Conservation (phyloP, 2,888 invertebrate genomes). For the Dicyrtomina minuta region DNA sequence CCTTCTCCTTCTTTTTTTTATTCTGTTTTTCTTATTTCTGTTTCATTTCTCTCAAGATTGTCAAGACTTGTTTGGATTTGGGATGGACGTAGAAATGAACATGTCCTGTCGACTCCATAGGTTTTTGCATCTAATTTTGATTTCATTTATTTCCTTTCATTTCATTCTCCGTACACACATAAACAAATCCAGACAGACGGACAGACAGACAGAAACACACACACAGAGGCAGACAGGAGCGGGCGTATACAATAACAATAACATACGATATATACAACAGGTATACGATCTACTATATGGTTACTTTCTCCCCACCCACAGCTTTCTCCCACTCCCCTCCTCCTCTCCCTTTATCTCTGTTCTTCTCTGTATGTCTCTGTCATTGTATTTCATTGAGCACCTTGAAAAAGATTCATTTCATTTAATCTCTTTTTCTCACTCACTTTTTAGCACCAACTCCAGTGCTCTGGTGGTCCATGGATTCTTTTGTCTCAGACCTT, state of each 20-base stretch:
- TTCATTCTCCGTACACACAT: no score
- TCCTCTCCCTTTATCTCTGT: background rate
- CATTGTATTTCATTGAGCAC: constrained; percentile 16
- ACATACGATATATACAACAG: no score
- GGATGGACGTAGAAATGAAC: no score
- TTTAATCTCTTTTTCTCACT: background rate
- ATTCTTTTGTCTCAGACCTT: constrained; percentile 1
- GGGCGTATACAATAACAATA: no score
- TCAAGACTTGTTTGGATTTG: background rate
- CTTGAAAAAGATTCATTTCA: constrained; percentile 15
- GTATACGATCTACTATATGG: background rate
- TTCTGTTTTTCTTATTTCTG: background rate
- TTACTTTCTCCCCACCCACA: background rate
- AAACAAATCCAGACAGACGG: no score
- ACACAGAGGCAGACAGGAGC: no score
- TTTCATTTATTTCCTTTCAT: constrained; percentile 7
- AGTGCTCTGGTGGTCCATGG: background rate
- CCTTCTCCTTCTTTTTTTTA: background rate
- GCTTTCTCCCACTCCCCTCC: no score
- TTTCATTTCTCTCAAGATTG: background rate
- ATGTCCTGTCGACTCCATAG: no score
- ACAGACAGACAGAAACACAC: no score
- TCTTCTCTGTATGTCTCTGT: no score
- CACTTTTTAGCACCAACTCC: no score
- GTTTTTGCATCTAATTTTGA: constrained; percentile 14